Percentiles rank a stretch among this genome's conserved stretches.
These are phyloP conservation scores for Dioctria rufipes DNA, from an alignment of 2,888 invertebrate genomes.

Conservation along the genomic window DNA sequence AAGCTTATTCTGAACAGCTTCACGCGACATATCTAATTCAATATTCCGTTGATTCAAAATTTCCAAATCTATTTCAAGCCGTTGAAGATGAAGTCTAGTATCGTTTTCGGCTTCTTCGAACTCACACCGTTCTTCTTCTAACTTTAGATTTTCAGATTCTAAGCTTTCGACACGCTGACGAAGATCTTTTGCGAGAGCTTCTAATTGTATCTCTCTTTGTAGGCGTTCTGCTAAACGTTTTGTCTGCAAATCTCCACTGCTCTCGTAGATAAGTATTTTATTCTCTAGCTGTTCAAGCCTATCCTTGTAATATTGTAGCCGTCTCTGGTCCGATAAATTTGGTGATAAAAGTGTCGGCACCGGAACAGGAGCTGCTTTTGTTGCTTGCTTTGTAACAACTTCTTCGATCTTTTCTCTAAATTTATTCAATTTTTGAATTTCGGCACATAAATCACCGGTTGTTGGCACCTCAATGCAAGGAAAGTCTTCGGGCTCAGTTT, in stretches of 20 bases:
- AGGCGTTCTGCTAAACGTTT: constrained; percentile 76
- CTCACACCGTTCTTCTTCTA: constrained; percentile 83
- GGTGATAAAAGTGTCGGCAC: constrained; percentile 59
- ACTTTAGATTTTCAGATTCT: constrained; percentile 76
- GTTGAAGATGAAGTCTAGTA: constrained; percentile 72
- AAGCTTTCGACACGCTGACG: constrained; percentile 74
- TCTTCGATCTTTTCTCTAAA: constrained; percentile 77
- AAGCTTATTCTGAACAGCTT: constrained; percentile 75
- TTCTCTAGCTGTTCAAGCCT: constrained; percentile 77
- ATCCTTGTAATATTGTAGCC: constrained; percentile 78
- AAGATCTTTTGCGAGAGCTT: constrained; percentile 71
- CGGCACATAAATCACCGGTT: constrained; percentile 74
- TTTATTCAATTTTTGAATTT: constrained; percentile 78
- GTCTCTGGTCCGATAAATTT: constrained; percentile 72
- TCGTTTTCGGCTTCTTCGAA: constrained; percentile 84
- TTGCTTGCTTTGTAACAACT: constrained; percentile 68
- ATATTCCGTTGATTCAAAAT: constrained; percentile 72
- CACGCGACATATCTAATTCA: constrained; percentile 75
- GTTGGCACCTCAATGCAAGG: constrained; percentile 16
- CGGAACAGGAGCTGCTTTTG: constrained; percentile 39
- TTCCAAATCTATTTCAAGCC: constrained; percentile 77
- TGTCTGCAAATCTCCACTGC: constrained; percentile 76
- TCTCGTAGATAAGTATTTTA: constrained; percentile 78
- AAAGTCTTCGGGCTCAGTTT: constrained; percentile 75
- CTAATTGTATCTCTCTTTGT: constrained; percentile 76